Evolutionary conservation across 2,888 invertebrate species (phyloP).

Genomic region (Caenorhabditis afra): DNA sequence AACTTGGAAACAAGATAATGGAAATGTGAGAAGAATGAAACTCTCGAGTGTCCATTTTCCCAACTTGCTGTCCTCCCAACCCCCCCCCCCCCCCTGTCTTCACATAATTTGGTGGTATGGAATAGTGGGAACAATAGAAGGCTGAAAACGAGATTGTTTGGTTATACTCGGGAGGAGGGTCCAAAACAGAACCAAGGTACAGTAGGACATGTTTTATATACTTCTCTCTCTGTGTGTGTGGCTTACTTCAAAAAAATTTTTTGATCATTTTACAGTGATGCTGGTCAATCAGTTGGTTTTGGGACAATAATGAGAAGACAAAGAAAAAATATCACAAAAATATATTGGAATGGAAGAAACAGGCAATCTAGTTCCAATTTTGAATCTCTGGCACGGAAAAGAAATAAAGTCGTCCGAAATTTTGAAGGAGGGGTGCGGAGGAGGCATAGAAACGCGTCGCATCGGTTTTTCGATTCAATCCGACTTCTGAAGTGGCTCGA

Average conservation of each 20-base stretch:
- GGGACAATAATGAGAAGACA: constrained; percentile 25
- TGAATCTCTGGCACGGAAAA: constrained; percentile 11
- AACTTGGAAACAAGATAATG: not conserved
- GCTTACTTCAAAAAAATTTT: constrained; percentile 23
- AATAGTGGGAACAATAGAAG: constrained; percentile 38
- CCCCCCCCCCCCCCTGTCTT: constrained; percentile 27
- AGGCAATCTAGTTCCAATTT: constrained; percentile 27
- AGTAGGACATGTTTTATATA: constrained; percentile 61
- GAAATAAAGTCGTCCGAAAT: no score
- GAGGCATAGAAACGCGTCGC: not conserved
- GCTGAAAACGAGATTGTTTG: constrained; percentile 56
- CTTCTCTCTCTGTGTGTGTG: constrained; percentile 26
- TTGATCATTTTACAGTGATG: constrained; percentile 38
- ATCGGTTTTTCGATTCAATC: constrained; percentile 26
- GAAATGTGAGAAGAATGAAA: constrained; percentile 28
- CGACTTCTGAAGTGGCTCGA: constrained; percentile 47
- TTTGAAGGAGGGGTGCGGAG: not conserved
- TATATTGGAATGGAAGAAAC: constrained; percentile 1
- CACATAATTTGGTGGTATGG: constrained; percentile 47
- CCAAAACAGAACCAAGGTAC: constrained; percentile 49
- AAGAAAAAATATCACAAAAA: constrained; percentile 35
- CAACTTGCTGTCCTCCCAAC: constrained; percentile 28
- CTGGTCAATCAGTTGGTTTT: constrained; percentile 21
- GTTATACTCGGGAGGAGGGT: constrained; percentile 24
- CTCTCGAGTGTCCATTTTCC: constrained; percentile 40